These are phyloP conservation scores for Prenolepis imparis DNA, from an alignment of 2,888 invertebrate species.

Conservation along the genomic window DNA sequence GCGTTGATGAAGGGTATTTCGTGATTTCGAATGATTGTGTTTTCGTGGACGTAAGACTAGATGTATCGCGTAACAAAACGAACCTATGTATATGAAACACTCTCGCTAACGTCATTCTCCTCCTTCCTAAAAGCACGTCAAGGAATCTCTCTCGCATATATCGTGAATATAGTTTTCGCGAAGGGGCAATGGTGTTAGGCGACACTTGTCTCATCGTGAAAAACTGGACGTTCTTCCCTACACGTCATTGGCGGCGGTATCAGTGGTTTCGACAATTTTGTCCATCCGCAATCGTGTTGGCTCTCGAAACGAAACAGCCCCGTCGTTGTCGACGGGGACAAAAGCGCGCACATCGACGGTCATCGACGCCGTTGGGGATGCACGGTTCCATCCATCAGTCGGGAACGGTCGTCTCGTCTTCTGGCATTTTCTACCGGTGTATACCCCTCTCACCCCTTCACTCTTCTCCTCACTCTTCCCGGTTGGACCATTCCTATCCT, in stretches of 20 bases:
- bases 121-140: slow-evolving; percentile 61
- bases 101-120: not conserved
- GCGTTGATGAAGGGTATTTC: slow-evolving; percentile 6
- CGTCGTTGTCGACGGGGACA: slow-evolving; percentile 17
- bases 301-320: not conserved
- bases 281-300: not conserved
- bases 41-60: not conserved
- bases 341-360: slow-evolving; percentile 32
- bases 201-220: slow-evolving; percentile 84
- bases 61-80: not conserved
- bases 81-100: not conserved
- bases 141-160: slow-evolving; percentile 67
- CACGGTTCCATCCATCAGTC: slow-evolving; percentile 80
- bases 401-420: slow-evolving; percentile 76
- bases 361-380: slow-evolving; percentile 75
- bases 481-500: slow-evolving; percentile 74
- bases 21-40: slow-evolving; percentile 32
- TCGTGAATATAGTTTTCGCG: slow-evolving; percentile 80
- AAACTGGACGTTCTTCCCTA: slow-evolving; percentile 82
- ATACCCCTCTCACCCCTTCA: slow-evolving; percentile 56
- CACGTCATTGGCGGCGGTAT: slow-evolving; percentile 73
- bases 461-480: slow-evolving; percentile 54
- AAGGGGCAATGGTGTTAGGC: slow-evolving; percentile 81
- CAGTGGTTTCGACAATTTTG: slow-evolving; percentile 42
- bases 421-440: slow-evolving; percentile 73